Conservation (phyloP, 2,888 invertebrate genomes). For the Mythimna pallens region DNA sequence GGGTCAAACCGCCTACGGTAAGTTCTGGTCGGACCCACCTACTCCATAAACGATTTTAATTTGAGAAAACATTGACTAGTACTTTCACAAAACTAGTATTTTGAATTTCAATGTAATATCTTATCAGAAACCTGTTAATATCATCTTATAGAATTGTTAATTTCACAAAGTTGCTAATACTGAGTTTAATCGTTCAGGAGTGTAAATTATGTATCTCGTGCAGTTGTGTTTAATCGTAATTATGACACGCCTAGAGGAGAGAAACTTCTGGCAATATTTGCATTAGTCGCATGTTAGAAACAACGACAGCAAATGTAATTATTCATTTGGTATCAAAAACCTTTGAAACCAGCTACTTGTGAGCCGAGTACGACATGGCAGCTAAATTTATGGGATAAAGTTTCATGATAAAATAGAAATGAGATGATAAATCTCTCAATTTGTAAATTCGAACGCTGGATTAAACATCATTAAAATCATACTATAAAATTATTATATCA, state of each 20-base stretch:
- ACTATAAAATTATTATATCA: background rate
- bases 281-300: slow-evolving; percentile 16
- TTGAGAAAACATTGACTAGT: slow-evolving; percentile 39
- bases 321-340: slow-evolving; percentile 12
- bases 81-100: slow-evolving; percentile 58
- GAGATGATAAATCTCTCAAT: background rate
- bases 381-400: background rate
- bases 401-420: background rate
- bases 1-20: slow-evolving; percentile 58
- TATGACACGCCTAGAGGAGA: slow-evolving; percentile 38
- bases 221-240: slow-evolving; percentile 32
- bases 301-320: slow-evolving; percentile 14
- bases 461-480: background rate
- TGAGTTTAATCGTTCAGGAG: slow-evolving; percentile 28
- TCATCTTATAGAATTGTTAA: slow-evolving; percentile 33
- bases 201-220: slow-evolving; percentile 56
- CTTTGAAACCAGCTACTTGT: background rate
- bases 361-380: background rate
- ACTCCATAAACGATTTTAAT: slow-evolving; percentile 54
- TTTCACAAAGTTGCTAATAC: slow-evolving; percentile 43
- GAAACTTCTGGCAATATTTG: slow-evolving; percentile 37
- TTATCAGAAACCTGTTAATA: slow-evolving; percentile 48
- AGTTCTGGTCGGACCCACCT: slow-evolving; percentile 45
- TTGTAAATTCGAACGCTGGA: background rate
- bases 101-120: slow-evolving; percentile 45